A percentile compares a stretch with the other conserved stretches of the same genome.
phyloP scores from a whole-genome alignment of 2,888 invertebrate genomes.

The Epinotia bilunana region DNA sequence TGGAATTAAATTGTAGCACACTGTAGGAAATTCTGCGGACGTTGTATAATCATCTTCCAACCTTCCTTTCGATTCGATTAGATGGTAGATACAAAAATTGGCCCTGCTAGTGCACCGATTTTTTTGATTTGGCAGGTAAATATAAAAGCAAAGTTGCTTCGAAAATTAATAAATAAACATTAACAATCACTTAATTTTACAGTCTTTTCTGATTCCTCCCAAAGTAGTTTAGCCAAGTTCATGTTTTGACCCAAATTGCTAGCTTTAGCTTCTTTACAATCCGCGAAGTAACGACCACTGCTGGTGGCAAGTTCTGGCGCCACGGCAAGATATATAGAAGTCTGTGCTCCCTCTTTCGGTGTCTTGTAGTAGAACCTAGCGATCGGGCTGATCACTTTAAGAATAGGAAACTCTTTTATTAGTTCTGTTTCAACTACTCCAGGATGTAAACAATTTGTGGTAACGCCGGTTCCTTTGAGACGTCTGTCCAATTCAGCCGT shows the following conservation, averaged over 20 bases:
- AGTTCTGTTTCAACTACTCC: conserved; percentile 89
- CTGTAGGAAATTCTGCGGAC: too few species aligned
- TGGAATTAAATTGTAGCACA: too few species aligned
- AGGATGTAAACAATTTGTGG: conserved; percentile 92
- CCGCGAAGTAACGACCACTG: conserved; percentile 84
- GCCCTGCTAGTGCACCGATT: too few species aligned
- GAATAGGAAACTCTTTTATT: background rate
- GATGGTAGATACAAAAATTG: too few species aligned
- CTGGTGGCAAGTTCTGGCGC: conserved; percentile 73
- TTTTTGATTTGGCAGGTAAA: too few species aligned
- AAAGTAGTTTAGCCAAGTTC: conserved; percentile 55
- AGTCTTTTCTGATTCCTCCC: conserved; percentile 81
- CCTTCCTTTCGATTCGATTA: too few species aligned
- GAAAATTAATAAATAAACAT: too few species aligned
- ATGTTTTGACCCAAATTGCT: conserved; percentile 71
- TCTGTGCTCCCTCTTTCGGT: conserved; percentile 50
- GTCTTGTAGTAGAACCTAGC: conserved; percentile 28
- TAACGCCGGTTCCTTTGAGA: conserved; percentile 88
- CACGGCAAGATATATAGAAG: conserved; percentile 72
- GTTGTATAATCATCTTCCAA: too few species aligned
- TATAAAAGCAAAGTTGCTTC: too few species aligned
- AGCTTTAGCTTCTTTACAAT: conserved; percentile 68
- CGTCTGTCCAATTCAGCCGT: conserved; percentile 88
- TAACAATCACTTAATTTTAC: conserved; percentile 44
- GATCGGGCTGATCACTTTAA: conserved; percentile 14